Conservation (phyloP, 2,113 vertebrate species). For the Herpetotheres cachinnans region DNA sequence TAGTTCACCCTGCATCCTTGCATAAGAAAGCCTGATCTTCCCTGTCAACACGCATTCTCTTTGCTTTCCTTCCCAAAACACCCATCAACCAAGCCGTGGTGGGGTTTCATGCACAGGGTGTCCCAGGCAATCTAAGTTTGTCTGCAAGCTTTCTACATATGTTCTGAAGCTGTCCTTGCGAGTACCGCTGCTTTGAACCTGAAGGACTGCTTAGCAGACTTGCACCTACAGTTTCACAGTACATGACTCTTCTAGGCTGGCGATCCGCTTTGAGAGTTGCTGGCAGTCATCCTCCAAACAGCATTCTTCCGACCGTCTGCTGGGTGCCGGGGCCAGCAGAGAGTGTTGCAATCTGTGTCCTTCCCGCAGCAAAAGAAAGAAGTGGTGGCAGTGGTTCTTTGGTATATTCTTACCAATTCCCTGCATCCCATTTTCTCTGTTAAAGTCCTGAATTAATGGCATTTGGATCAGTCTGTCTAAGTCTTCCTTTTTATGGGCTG, state of each 20-base stretch:
- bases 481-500: background rate
- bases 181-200: background rate
- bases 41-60: background rate
- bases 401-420: too few species aligned
- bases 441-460: background rate
- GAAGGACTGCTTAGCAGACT: background rate
- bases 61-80: background rate
- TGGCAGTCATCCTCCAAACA: background rate
- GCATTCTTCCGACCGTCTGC: rapidly evolving
- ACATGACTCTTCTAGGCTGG: background rate
- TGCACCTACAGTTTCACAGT: background rate
- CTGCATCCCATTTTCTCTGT: background rate
- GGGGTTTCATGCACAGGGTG: background rate
- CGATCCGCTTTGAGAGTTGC: background rate
- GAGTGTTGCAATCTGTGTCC: rapidly evolving
- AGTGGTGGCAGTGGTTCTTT: background rate
- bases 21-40: background rate
- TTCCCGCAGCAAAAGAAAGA: background rate
- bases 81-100: background rate
- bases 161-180: background rate
- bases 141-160: background rate
- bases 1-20: background rate
- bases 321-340: background rate
- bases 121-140: background rate
- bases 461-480: background rate